These are phyloP conservation scores for Pocillopora damicornis DNA, from an alignment of 64 coral and sea anemone species.

Conservation along the genomic window DNA sequence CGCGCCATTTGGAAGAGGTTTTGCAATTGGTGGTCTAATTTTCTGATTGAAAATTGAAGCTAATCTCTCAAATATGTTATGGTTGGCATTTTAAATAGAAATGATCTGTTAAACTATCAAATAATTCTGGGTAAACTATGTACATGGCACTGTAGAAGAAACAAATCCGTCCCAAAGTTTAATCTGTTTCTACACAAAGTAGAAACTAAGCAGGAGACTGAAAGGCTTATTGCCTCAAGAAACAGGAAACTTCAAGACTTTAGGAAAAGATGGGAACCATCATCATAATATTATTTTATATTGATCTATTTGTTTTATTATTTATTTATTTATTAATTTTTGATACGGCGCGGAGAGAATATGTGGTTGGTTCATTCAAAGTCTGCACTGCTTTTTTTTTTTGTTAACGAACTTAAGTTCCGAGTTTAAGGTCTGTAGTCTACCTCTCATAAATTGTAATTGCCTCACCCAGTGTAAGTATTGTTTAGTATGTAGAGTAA, in stretches of 20 bases:
- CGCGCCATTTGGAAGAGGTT: background rate
- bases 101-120: slow-evolving; percentile 1
- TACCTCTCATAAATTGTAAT: too few relatives aligned
- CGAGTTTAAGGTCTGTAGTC: too few relatives aligned
- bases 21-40: background rate
- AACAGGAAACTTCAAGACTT: slow-evolving; percentile 11
- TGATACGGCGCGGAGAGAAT: too few relatives aligned
- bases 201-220: background rate
- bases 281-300: background rate
- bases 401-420: too few relatives aligned
- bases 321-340: too few relatives aligned
- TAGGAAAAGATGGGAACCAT: slow-evolving; percentile 10
- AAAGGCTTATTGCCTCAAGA: slow-evolving; percentile 10
- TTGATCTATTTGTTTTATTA: too few relatives aligned
- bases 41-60: background rate
- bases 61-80: background rate
- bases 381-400: too few relatives aligned
- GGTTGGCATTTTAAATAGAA: background rate
- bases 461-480: too few relatives aligned
- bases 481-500: too few relatives aligned
- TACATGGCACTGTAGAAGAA: slow-evolving; percentile 11
- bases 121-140: slow-evolving; percentile 5
- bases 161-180: background rate
- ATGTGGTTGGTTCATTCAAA: too few relatives aligned
- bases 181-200: background rate